Evolutionary conservation across 1,140 invertebrate genomes (phyloP).

Genomic region (Ostrea edulis): DNA sequence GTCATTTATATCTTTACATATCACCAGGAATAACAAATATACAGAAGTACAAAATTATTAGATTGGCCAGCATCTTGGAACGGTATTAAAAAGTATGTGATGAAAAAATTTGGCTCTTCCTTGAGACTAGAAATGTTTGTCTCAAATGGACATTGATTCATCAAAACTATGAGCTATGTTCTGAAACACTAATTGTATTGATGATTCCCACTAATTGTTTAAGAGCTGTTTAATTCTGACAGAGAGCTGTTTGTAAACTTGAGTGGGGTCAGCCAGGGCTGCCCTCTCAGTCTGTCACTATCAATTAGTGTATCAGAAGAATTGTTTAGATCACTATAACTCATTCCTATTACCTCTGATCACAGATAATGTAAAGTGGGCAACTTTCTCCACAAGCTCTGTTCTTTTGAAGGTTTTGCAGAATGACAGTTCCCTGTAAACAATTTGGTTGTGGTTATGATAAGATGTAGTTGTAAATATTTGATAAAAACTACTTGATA

Average conservation of each 20-base stretch:
- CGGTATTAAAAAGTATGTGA: neutral
- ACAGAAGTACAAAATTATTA: neutral
- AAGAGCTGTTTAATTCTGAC: slow-evolving; percentile 37
- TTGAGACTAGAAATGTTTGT: neutral
- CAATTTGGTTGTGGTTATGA: slow-evolving; percentile 33
- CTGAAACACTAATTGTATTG: slow-evolving; percentile 34
- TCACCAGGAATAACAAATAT: neutral
- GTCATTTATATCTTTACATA: neutral
- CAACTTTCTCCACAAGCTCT: neutral
- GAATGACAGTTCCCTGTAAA: slow-evolving; percentile 32
- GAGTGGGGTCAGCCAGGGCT: slow-evolving; percentile 36
- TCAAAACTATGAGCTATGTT: neutral
- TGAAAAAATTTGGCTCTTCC: neutral
- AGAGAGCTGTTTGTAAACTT: slow-evolving; percentile 34
- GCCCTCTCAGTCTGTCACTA: slow-evolving; percentile 30
- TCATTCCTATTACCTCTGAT: slow-evolving; percentile 28
- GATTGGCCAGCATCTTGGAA: neutral
- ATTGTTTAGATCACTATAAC: slow-evolving; percentile 32
- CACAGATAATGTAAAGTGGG: slow-evolving; percentile 28
- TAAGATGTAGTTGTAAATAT: slow-evolving; percentile 38
- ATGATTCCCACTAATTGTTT: slow-evolving; percentile 18
- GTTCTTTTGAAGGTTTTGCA: slow-evolving; percentile 16
- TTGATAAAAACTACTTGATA: slow-evolving; percentile 36
- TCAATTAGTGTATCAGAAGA: slow-evolving; percentile 25
- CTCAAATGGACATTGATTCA: neutral